Evolutionary conservation across 2,797 vertebrate species (phyloP).

Genomic region (Spatula versicolor): DNA sequence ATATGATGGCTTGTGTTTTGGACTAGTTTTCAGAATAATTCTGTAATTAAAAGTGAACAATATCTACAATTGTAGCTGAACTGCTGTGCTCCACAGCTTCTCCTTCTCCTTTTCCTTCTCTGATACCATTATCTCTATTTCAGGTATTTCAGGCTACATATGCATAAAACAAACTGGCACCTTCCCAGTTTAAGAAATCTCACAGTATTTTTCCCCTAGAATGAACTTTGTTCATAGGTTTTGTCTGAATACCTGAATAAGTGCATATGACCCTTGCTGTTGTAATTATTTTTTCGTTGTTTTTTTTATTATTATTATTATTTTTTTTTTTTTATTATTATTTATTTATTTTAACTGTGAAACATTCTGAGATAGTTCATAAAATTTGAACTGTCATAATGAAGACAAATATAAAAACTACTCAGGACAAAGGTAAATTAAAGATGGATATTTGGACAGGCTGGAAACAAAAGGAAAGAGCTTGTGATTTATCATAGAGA

Average conservation of each 20-base stretch:
- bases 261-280: not conserved
- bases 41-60: not conserved
- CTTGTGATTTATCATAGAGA: not conserved
- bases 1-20: not conserved
- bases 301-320: no score
- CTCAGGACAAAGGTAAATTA: not conserved
- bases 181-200: not conserved
- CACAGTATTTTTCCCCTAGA: not conserved
- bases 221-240: not conserved
- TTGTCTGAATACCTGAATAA: constrained; percentile 23
- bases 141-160: not conserved
- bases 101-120: not conserved
- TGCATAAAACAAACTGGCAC: not conserved
- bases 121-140: not conserved
- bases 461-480: not conserved
- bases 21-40: not conserved
- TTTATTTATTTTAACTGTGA: not conserved
- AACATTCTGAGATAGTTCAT: not conserved
- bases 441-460: not conserved
- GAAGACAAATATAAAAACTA: not conserved
- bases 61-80: not conserved
- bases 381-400: not conserved
- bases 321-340: not conserved
- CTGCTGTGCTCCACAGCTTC: not conserved
- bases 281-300: not conserved